Conservation (phyloP, 2,113 vertebrate genomes). For the Brachypodius melanocephalos region DNA sequence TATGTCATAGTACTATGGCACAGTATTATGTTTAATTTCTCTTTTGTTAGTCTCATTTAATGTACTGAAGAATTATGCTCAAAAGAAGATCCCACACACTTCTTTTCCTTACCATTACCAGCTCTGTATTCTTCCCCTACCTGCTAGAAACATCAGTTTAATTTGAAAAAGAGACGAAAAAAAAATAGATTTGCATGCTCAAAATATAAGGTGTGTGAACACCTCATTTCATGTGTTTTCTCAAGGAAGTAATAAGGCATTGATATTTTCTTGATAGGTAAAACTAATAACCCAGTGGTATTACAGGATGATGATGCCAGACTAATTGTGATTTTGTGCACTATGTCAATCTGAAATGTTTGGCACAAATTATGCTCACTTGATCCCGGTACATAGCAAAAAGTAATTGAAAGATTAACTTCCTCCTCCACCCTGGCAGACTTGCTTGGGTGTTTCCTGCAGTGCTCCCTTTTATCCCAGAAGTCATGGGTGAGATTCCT, state of each 20-base stretch:
- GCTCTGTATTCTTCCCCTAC: background rate
- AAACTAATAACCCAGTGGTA: background rate
- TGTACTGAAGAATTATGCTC: conserved; percentile 46
- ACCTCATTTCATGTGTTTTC: background rate
- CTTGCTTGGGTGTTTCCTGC: background rate
- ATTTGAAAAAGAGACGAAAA: background rate
- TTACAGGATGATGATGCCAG: background rate
- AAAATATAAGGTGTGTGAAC: background rate
- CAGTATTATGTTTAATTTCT: conserved; percentile 70
- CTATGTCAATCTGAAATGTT: background rate
- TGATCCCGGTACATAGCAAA: background rate
- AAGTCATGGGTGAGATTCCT: background rate
- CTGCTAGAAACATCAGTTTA: conserved; percentile 1
- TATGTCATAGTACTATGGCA: conserved; percentile 62
- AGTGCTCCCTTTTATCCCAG: background rate
- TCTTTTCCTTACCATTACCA: background rate
- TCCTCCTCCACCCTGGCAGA: background rate
- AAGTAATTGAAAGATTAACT: background rate
- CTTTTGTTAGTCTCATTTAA: conserved; percentile 67
- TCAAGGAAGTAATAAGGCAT: background rate
- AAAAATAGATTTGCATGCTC: background rate
- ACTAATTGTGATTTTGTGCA: background rate
- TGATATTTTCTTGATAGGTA: background rate
- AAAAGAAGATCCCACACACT: conserved; percentile 21
- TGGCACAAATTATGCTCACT: background rate